phyloP scores from a whole-genome alignment of 1,140 invertebrate genomes.

The Tetranychus cinnabarinus region DNA sequence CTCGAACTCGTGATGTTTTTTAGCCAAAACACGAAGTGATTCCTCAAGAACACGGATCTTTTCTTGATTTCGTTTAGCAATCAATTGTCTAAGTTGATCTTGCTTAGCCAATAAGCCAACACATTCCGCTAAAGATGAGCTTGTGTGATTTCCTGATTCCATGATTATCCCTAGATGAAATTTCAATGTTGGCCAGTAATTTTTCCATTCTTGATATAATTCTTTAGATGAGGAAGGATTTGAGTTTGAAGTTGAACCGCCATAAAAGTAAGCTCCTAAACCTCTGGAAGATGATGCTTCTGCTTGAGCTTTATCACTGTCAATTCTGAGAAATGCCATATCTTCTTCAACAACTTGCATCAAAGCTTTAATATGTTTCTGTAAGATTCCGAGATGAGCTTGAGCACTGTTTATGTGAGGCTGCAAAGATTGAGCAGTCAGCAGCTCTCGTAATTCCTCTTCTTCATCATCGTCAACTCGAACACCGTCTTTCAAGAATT shows the following conservation, averaged over 20 bases:
- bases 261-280: not conserved
- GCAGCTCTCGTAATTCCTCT: slow-evolving; percentile 16
- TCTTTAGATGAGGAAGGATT: not conserved
- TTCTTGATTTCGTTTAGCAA: slow-evolving; percentile 29
- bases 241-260: not conserved
- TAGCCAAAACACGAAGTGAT: slow-evolving; percentile 35
- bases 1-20: slow-evolving; percentile 39
- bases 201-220: not conserved
- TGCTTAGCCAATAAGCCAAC: slow-evolving; percentile 27
- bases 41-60: slow-evolving; percentile 39
- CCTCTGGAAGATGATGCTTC: not conserved
- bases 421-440: slow-evolving; percentile 3
- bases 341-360: slow-evolving; percentile 8
- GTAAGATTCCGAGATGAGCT: slow-evolving; percentile 33
- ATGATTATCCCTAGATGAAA: slow-evolving; percentile 26
- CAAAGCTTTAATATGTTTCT: slow-evolving; percentile 30
- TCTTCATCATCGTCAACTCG: slow-evolving; percentile 6
- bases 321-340: not conserved
- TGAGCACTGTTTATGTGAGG: slow-evolving; percentile 28
- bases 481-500: slow-evolving; percentile 31
- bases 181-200: slow-evolving; percentile 1
- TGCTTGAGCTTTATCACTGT: not conserved
- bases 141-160: slow-evolving; percentile 33
- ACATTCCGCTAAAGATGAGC: slow-evolving; percentile 20
- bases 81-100: slow-evolving; percentile 22